These are phyloP conservation scores for Eurois occulta DNA, from an alignment of 2,888 invertebrate species.

Conservation along the genomic window DNA sequence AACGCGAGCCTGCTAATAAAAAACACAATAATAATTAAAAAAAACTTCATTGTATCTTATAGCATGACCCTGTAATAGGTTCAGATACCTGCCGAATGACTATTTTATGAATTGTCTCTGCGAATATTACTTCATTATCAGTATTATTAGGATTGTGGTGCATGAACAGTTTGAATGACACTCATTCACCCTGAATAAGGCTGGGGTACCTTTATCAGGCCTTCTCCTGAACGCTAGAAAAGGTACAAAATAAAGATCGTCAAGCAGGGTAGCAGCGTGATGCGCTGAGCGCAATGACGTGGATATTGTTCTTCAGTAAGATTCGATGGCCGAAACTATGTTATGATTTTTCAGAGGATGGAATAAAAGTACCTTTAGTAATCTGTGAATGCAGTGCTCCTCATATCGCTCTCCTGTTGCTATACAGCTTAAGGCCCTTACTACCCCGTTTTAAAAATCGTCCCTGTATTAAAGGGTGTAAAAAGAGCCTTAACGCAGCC, in stretches of 20 bases:
- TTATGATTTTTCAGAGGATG: not conserved
- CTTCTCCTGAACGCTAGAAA: not conserved
- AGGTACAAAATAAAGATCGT: not conserved
- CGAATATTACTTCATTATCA: not conserved
- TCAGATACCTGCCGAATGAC: not conserved
- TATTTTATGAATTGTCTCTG: not conserved
- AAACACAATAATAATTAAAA: not conserved
- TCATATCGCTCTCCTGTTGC: not conserved
- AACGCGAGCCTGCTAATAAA: not conserved
- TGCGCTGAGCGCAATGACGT: not conserved
- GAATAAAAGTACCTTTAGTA: not conserved
- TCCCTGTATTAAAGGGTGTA: no score
- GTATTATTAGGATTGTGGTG: not conserved
- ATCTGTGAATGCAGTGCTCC: not conserved
- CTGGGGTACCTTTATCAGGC: no score
- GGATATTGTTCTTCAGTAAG: not conserved
- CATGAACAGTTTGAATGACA: not conserved
- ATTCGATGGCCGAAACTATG: not conserved
- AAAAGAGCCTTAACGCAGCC: no score
- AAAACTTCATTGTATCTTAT: not conserved
- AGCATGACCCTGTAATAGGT: not conserved
- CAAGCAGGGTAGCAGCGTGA: no score
- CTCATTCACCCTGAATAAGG: no score
- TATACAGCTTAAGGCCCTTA: not conserved
- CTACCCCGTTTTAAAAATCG: not conserved